These are phyloP conservation scores for Netelia virgata DNA, from an alignment of 2,888 invertebrate genomes.

Conservation along the genomic window DNA sequence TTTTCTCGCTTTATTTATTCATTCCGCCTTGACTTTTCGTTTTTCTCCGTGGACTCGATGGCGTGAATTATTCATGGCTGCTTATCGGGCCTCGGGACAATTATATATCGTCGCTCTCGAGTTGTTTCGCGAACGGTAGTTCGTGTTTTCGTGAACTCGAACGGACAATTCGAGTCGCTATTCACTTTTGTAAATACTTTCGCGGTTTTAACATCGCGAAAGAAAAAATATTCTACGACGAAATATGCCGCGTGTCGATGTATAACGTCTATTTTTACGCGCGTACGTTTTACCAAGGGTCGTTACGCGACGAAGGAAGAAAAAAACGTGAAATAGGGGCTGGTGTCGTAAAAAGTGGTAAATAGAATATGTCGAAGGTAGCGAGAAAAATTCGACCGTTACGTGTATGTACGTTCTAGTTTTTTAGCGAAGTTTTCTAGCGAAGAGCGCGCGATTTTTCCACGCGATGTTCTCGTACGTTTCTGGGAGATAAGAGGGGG, in stretches of 20 bases:
- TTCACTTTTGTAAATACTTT: not conserved
- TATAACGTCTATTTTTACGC: too few relatives aligned
- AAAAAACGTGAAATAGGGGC: too few relatives aligned
- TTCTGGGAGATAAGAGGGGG: not conserved
- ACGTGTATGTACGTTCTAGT: not conserved
- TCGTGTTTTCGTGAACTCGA: conserved; percentile 12
- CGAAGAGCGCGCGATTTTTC: conserved; percentile 22
- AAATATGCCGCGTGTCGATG: too few relatives aligned
- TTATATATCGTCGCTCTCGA: not conserved
- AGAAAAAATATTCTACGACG: too few relatives aligned
- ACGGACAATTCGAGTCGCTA: not conserved
- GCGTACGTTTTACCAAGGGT: too few relatives aligned
- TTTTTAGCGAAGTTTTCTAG: not conserved
- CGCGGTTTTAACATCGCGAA: too few relatives aligned
- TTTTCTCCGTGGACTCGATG: conserved; percentile 17
- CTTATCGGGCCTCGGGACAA: conserved; percentile 51
- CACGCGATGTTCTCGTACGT: conserved; percentile 14
- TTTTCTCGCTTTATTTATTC: conserved; percentile 18
- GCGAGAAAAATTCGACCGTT: too few relatives aligned
- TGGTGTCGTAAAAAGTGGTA: too few relatives aligned
- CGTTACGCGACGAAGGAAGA: too few relatives aligned
- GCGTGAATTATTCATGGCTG: conserved; percentile 59
- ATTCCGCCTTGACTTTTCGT: conserved; percentile 8
- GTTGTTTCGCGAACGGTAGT: conserved; percentile 42
- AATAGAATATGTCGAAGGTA: too few relatives aligned